These are phyloP conservation scores for Pipra filicauda DNA, from an alignment of 2,113 vertebrate species.

Conservation along the genomic window DNA sequence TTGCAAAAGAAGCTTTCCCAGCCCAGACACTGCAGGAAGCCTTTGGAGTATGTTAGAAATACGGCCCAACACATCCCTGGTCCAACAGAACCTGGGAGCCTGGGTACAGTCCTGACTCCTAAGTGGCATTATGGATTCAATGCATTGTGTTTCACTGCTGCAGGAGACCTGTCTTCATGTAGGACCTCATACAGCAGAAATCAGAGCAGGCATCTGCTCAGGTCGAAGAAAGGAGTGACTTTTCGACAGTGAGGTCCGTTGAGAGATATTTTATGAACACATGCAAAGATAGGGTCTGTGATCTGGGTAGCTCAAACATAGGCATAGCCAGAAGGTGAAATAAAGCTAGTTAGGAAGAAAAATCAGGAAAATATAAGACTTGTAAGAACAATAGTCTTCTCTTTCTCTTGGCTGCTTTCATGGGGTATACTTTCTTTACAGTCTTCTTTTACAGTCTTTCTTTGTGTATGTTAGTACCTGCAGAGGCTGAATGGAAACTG, in stretches of 20 bases:
- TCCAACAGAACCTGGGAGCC: rapidly evolving
- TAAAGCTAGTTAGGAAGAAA: background rate
- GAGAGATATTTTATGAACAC: background rate
- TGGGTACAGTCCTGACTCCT: background rate
- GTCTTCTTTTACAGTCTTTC: background rate
- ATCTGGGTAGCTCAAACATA: background rate
- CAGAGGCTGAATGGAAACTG: background rate
- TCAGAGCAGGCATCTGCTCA: background rate
- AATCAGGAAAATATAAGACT: background rate
- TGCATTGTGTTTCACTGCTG: rapidly evolving
- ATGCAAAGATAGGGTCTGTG: background rate
- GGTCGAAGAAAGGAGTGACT: background rate
- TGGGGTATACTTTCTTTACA: background rate
- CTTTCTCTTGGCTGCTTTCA: background rate
- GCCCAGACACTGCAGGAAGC: background rate
- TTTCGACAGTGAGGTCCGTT: background rate
- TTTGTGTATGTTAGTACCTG: background rate
- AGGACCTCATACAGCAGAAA: background rate
- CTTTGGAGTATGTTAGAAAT: background rate
- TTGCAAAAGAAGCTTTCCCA: background rate
- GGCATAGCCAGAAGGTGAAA: background rate
- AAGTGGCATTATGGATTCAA: rapidly evolving
- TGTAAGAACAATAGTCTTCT: background rate
- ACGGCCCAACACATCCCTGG: rapidly evolving
- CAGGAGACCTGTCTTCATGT: background rate